These are phyloP conservation scores for Sinentomon sp. DNA, from an alignment of 2,888 invertebrate species.

Conservation along the genomic window DNA sequence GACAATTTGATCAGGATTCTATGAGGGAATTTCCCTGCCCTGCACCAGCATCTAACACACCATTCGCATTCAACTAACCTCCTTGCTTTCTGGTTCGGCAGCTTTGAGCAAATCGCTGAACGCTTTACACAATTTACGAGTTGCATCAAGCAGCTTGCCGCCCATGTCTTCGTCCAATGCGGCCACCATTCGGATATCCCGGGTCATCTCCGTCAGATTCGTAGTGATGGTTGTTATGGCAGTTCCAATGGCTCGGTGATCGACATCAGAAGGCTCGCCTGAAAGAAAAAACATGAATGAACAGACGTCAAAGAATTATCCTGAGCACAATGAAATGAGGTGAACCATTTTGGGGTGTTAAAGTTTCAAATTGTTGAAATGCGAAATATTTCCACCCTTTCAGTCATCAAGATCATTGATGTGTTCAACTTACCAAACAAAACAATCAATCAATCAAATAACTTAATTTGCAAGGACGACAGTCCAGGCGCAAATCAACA, in stretches of 20 bases:
- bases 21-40: no score
- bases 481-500: no score
- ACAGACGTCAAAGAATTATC: slow-evolving; percentile 3
- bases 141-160: slow-evolving; percentile 65
- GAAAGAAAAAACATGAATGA: slow-evolving; percentile 14
- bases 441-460: no score
- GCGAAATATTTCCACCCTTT: no score
- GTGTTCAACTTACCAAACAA: no score
- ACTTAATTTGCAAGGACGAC: no score
- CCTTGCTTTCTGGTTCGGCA: slow-evolving; percentile 78
- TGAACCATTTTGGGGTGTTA: background rate
- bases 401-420: no score
- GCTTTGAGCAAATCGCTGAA: slow-evolving; percentile 82
- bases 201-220: slow-evolving; percentile 85
- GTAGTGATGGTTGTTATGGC: slow-evolving; percentile 91
- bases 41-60: no score
- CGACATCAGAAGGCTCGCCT: slow-evolving; percentile 58
- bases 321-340: background rate
- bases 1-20: no score
- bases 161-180: slow-evolving; percentile 67
- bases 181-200: slow-evolving; percentile 80
- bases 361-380: background rate
- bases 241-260: slow-evolving; percentile 82
- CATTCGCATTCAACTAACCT: slow-evolving; percentile 26
- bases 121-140: slow-evolving; percentile 66